Conservation (phyloP, 2,888 invertebrate genomes). For the Eupeodes luniger region DNA sequence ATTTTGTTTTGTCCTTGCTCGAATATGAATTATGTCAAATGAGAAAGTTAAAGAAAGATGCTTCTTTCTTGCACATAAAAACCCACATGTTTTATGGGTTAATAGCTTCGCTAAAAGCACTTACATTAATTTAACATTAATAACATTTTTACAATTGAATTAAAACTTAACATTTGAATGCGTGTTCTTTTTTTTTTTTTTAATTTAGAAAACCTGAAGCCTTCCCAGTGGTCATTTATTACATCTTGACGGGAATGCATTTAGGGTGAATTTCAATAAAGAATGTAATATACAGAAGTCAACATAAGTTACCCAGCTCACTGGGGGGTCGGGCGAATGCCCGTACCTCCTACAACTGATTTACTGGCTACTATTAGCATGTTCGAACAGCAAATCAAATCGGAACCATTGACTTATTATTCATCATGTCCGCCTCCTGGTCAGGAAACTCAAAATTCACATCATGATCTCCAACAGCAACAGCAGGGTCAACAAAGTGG, state of each 20-base stretch:
- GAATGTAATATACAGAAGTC: constrained; percentile 77
- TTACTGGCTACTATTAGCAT: constrained; percentile 87
- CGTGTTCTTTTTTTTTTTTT: constrained; percentile 15
- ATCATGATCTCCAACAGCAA: constrained; percentile 84
- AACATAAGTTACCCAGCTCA: constrained; percentile 87
- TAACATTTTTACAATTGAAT: neutral
- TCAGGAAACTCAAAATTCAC: constrained; percentile 80
- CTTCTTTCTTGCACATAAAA: neutral
- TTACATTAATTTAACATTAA: constrained; percentile 15
- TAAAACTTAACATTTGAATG: constrained; percentile 15
- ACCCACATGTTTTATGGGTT: neutral
- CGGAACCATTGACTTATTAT: constrained; percentile 88
- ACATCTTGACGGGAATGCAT: constrained; percentile 45
- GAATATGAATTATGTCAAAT: neutral
- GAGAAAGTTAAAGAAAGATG: neutral
- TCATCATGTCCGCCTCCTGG: constrained; percentile 82
- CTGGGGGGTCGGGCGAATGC: constrained; percentile 87
- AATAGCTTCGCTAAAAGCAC: neutral
- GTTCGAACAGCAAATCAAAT: constrained; percentile 90
- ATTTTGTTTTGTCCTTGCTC: neutral
- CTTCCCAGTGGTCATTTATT: constrained; percentile 28
- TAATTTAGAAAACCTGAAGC: constrained; percentile 50
- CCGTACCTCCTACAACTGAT: constrained; percentile 87
- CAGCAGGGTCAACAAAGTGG: constrained; percentile 83
- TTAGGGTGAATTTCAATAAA: constrained; percentile 64